Evolutionary conservation across 1,140 invertebrate genomes (phyloP), one percentile per base, ranked within the genome.

Genomic region (Drosophila subpulchrella): DNA sequence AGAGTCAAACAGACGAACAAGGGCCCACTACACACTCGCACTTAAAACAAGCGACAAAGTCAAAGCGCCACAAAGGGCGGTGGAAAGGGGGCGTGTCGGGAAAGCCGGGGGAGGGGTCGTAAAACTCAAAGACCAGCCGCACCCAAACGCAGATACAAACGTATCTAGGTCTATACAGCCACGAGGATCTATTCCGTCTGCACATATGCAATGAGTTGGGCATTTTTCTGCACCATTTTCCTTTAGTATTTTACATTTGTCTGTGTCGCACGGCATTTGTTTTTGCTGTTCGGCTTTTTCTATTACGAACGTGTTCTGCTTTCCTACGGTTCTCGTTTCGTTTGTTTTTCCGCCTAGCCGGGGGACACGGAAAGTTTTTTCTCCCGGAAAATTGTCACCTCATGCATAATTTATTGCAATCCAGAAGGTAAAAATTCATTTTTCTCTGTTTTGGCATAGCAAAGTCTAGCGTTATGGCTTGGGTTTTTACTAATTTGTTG

Each of bases 381-480:
- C 60, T 66, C 30, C 61, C 20, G 66, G 66, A 84, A 89, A 89
- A 89, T 89, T 88, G 77, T 89, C 77, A 65, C 74, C 85, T 89
- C 84, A 89, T 89, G 85, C 84, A 89, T 89, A 89, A 89, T 89
- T 89, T 89, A 89, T 89, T 81, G 77, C 84, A 89, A 81, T 89
- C 74, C 68, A 51, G 44, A 57, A 78, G 77, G 81, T 89, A 89
- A 66, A 89, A 89, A 81, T 84, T 89, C 73, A 68, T 74, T 71
- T 89, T 89, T 72, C 70, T 74, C 20, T 61, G 54, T 51, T 50
- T 17, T 15, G 60, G 32, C 27, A 65, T 42, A 42, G 38, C 65
- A 81, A 88, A 89, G 51, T 58, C 76, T 66, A 60, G 30, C 47
- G 39, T 24, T 44, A 30, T 38, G 39, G 24, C 24, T 55, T 44